Evolutionary conservation across 2,888 invertebrate species (phyloP).

Genomic region (Latheticus oryzae): DNA sequence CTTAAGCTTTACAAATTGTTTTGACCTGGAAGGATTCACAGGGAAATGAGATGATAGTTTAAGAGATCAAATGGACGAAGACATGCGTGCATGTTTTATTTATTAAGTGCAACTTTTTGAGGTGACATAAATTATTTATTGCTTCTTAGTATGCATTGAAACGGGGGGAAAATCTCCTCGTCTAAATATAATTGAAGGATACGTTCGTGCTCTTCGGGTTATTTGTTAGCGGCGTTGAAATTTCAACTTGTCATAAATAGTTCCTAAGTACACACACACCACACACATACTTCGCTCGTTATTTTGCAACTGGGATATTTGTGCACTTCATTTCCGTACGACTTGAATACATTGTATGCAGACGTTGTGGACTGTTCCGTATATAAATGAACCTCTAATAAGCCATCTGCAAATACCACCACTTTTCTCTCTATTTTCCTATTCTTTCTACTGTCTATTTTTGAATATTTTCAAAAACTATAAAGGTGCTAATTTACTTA

Average conservation of each 20-base stretch:
- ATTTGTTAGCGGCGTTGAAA: slow-evolving; percentile 54
- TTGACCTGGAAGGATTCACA: slow-evolving; percentile 4
- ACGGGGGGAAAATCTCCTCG: slow-evolving; percentile 48
- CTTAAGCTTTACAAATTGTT: slow-evolving; percentile 19
- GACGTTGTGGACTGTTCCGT: slow-evolving; percentile 54
- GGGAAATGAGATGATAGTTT: not conserved
- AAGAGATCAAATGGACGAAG: no score
- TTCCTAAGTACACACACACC: slow-evolving; percentile 51
- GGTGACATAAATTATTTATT: slow-evolving; percentile 47
- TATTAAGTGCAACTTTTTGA: slow-evolving; percentile 27
- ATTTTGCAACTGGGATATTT: slow-evolving; percentile 54
- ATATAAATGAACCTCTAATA: slow-evolving; percentile 57
- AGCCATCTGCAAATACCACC: slow-evolving; percentile 40
- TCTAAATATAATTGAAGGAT: slow-evolving; percentile 51
- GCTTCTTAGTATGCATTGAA: slow-evolving; percentile 52
- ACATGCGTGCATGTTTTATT: slow-evolving; percentile 36
- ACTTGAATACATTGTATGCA: slow-evolving; percentile 53
- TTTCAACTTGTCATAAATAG: slow-evolving; percentile 53
- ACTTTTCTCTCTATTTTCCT: not conserved
- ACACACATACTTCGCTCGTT: slow-evolving; percentile 48
- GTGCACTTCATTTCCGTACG: slow-evolving; percentile 57
- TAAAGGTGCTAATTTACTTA: slow-evolving; percentile 25
- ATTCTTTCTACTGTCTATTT: not conserved
- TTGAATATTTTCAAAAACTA: slow-evolving; percentile 20
- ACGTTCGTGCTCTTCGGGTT: slow-evolving; percentile 51